phyloP scores from a whole-genome alignment of 2,888 invertebrate genomes.

The Pseudococcus jackbeardsleyi region DNA sequence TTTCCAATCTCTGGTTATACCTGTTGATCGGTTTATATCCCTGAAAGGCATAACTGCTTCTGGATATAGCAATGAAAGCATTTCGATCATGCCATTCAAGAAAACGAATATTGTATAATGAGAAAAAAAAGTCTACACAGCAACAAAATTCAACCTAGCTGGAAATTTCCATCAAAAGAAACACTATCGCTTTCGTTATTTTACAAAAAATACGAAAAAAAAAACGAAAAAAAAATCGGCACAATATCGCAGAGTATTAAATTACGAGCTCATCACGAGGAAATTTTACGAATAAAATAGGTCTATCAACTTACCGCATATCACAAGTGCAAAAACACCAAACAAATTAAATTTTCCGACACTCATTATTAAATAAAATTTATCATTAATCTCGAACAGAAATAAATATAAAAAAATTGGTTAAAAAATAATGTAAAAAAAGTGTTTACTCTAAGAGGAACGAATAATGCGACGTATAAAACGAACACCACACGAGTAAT shows the following conservation, averaged over 20 bases:
- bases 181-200: neutral
- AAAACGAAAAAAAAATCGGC: neutral
- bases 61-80: constrained; percentile 2
- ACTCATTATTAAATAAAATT: constrained; percentile 27
- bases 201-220: neutral
- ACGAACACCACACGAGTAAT: constrained; percentile 33
- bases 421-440: neutral
- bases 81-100: neutral
- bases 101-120: neutral
- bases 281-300: neutral
- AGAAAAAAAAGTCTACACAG: neutral
- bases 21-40: constrained; percentile 31
- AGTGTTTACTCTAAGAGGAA: neutral
- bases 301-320: constrained; percentile 29
- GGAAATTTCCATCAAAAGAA: constrained; percentile 2
- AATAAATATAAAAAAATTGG: constrained; percentile 7
- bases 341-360: constrained; percentile 31
- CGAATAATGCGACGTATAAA: constrained; percentile 22
- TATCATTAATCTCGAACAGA: constrained; percentile 7
- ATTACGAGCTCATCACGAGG: neutral
- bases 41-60: constrained; percentile 25
- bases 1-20: constrained; percentile 4
- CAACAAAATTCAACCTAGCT: neutral
- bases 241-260: neutral
- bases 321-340: constrained; percentile 16